These are phyloP conservation scores for Thryonomys swinderianus DNA, from an alignment of 2,113 vertebrate genomes.

Conservation along the genomic window DNA sequence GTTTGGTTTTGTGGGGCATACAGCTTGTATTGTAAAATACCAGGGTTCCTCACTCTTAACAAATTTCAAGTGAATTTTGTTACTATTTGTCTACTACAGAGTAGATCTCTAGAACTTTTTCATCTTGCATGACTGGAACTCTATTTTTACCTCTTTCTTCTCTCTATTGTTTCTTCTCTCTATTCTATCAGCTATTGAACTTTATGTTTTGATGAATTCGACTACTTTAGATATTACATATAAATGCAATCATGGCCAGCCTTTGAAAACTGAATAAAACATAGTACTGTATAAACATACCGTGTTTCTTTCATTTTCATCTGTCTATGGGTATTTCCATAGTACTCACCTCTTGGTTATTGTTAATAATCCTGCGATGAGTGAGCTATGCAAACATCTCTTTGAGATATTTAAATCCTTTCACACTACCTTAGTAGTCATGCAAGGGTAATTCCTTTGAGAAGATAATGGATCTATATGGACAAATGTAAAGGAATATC, in stretches of 20 bases:
- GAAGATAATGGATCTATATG: not conserved
- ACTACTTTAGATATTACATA: not conserved
- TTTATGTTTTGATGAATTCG: not conserved
- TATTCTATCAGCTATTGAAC: rapidly evolving
- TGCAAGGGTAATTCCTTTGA: not conserved
- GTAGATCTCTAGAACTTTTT: not conserved
- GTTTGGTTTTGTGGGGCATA: not conserved
- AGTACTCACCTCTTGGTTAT: not conserved
- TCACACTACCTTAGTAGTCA: not conserved
- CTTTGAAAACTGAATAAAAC: not conserved
- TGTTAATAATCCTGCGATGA: not conserved
- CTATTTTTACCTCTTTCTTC: not conserved
- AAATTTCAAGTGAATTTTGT: not conserved
- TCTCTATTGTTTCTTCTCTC: no score
- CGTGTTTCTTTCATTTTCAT: not conserved
- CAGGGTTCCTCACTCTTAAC: not conserved
- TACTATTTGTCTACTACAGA: not conserved
- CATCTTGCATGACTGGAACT: not conserved
- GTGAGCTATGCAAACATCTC: not conserved
- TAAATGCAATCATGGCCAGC: not conserved
- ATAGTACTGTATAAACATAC: not conserved
- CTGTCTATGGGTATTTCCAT: not conserved
- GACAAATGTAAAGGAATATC: not conserved
- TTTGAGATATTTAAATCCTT: not conserved
- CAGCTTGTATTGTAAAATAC: not conserved